Evolutionary conservation across 2,888 invertebrate genomes (phyloP), one percentile per base, ranked within the genome.

Genomic region (Eupelmus urozonus): DNA sequence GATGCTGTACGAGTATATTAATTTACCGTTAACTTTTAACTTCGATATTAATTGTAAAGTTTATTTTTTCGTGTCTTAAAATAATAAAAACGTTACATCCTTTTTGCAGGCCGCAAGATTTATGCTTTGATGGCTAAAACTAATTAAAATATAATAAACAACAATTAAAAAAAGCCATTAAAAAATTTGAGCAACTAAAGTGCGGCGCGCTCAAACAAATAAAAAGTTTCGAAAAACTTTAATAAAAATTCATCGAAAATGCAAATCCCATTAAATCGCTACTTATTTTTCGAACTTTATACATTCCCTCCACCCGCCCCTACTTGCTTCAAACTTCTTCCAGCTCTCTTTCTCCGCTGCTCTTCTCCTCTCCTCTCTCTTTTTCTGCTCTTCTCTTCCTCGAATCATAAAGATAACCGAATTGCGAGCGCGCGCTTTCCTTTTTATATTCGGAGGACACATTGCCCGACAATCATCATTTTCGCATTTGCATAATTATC

Each of bases 381-480:
- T 80, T 77, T 18, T 78, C 79, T 81, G 71, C 60, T 66, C 78
- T 53, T 77, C 60, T 66, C 78, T 53, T 77, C 76, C 82, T 82
- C 79, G 85, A 89, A 88, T 87, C 88, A 87, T 88, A 88, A 88
- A 89, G 89, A 89, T 89, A 89, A 89, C 88, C 88, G 85, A 88
- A 89, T 88, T 84, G 87, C 85, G 51, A 49, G 57, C 20, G 18
- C 18, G n/a, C 11, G 25, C 13, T 59, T 67, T 62, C 84, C 86
- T 85, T 88, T 88, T 89, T 87, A 80, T 78, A 87, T 88, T 88
- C 86, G 85, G 80, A 83, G 87, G 88, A 88, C 89, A 87, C 88
- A 88, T 88, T 88, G 88, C 87, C 85, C 88, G 88, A 88, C 89
- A 89, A 89, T 89, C 89, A 80, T 80, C 80, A 88, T 89, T 89